Percentiles rank a stretch among this genome's conserved stretches.
phyloP scores from a whole-genome alignment of 30 jellyfish, hydroid and myxozoan genomes.

The Cassiopea xamachana region DNA sequence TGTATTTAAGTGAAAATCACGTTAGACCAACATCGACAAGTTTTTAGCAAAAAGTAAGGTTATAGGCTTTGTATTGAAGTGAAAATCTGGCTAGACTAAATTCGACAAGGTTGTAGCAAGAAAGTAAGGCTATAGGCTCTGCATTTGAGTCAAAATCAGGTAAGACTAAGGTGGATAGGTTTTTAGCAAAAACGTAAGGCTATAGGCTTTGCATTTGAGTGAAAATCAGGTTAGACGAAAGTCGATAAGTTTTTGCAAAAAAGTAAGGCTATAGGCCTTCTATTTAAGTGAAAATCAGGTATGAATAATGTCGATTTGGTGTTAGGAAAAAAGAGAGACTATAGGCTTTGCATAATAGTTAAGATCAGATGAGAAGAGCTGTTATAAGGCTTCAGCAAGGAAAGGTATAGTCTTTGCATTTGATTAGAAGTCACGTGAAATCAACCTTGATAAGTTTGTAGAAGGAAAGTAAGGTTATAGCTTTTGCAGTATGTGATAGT shows the following conservation, averaged over 20 bases:
- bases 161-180: neutral
- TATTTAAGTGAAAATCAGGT: neutral
- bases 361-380: neutral
- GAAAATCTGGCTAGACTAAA: neutral
- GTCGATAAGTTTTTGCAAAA: neutral
- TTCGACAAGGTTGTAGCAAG: neutral
- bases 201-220: neutral
- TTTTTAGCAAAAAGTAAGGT: neutral
- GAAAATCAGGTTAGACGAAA: neutral
- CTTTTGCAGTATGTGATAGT: neutral
- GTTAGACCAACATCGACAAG: neutral
- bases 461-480: neutral
- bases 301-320: neutral
- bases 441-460: neutral
- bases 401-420: neutral
- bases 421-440: neutral
- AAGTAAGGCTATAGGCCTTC: conserved; percentile 22
- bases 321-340: neutral
- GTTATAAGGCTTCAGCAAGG: no score
- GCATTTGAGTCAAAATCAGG: neutral
- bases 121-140: neutral
- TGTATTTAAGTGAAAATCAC: neutral
- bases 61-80: no score
- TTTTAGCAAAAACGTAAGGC: conserved; percentile 18
- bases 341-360: neutral